These are phyloP conservation scores for Nebria salina DNA, from an alignment of 2,888 invertebrate genomes.

Conservation along the genomic window DNA sequence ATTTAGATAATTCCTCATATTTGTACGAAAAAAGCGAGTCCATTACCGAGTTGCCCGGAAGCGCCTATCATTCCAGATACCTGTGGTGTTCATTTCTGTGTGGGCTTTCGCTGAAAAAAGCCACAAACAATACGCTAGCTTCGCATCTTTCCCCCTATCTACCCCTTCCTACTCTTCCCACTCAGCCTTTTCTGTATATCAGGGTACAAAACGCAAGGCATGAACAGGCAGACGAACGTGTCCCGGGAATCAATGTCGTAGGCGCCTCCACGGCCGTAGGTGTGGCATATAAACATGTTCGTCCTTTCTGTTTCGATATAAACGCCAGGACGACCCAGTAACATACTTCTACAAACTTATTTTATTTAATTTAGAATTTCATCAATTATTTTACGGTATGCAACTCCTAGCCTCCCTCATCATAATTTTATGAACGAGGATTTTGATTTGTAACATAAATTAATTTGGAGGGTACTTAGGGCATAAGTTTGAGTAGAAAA, in stretches of 20 bases:
- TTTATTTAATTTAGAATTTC: too few relatives aligned
- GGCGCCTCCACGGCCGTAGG: slow-evolving; percentile 2
- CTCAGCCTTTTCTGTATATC: not conserved
- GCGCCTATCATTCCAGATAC: too few relatives aligned
- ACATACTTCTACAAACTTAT: too few relatives aligned
- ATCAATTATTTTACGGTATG: too few relatives aligned
- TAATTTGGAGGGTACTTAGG: too few relatives aligned
- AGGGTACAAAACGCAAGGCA: slow-evolving; percentile 13
- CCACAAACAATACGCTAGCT: slow-evolving; percentile 1
- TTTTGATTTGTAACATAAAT: too few relatives aligned
- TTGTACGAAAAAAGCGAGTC: too few relatives aligned
- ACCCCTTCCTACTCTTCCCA: not conserved
- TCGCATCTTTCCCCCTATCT: not conserved
- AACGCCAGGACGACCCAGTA: not conserved
- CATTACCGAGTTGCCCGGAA: too few relatives aligned
- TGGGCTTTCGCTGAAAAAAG: not conserved
- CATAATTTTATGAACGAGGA: too few relatives aligned
- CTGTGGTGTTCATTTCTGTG: not conserved
- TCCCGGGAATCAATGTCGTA: slow-evolving; percentile 18
- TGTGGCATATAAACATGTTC: slow-evolving; percentile 14
- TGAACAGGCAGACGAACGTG: slow-evolving; percentile 17
- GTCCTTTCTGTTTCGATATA: not conserved
- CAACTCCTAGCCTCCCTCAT: too few relatives aligned
- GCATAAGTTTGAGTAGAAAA: too few relatives aligned
- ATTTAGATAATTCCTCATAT: too few relatives aligned